Base-by-base conservation (phyloP, 2,888 invertebrate genomes). In the Ophion costatus region DNA sequence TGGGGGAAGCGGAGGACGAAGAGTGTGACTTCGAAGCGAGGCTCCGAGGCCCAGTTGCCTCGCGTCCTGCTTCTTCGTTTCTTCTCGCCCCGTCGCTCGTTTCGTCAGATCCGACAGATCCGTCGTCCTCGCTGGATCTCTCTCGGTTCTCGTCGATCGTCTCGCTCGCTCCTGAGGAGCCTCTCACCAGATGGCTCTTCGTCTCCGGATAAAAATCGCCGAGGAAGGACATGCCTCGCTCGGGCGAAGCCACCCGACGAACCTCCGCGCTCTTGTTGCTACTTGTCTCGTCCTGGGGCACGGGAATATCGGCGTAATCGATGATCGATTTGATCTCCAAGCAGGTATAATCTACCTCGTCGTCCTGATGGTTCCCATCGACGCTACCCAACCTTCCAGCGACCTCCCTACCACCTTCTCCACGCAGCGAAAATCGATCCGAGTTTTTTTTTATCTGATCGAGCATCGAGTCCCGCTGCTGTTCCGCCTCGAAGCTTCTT, bases 401-500 rank as follows among this genome's bases (percentile, higher is more conserved):
- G 75, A 79, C 82, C 10, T 63, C 74, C 76, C 86, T 91, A 90
- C 88, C 90, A 90, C 84, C 90, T 89, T 91, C 91, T 90, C 92
- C 93, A 93, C 88, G 90, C 33, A 78, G 86, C 89, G 90, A 93
- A 92, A 92, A 93, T 88, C 89, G 88, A 93, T 92, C 93, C 93
- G 93, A 93, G 93, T 93, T 93, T 93, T 93, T 93, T 93, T 93
- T 93, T 93, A 93, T 91, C 93, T 92, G 93, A 75, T 86, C 81
- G 3, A 93, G 80, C 22, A 93, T 85, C 80, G 89, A 86, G 0
- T 91, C 90, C 9, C 88, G 80, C 56, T 85, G 59, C 6, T 17
- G 67, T 33, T 70, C 20, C 20, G 56, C 81, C 10, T 20, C 59
- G 59, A 14, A 14, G 5, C 14, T 63, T 71, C 1, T 74, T 64